phyloP scores from a whole-genome alignment of 2,888 invertebrate species.

The Mongoloraphidia duomilia region DNA sequence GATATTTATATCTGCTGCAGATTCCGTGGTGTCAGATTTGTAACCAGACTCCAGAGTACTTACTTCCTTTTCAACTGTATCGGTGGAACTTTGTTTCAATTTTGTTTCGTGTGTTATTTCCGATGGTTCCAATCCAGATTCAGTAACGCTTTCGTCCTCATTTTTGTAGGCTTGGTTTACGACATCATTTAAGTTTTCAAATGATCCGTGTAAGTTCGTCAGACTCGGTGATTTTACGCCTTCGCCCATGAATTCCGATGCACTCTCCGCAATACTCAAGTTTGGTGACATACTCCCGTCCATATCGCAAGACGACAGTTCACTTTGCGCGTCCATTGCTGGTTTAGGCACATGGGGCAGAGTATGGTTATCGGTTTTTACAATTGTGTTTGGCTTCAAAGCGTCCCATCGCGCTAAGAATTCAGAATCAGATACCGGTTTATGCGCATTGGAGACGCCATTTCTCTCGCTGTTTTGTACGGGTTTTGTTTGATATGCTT shows the following conservation, averaged over 20 bases:
- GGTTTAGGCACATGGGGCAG: slow-evolving; percentile 14
- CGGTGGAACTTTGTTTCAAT: background rate
- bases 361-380: slow-evolving; percentile 40
- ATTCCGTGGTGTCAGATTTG: no score
- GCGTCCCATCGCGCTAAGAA: slow-evolving; percentile 64
- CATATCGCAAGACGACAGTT: no score
- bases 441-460: slow-evolving; percentile 11
- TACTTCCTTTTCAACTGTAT: no score
- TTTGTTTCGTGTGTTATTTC: background rate
- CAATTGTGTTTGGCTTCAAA: slow-evolving; percentile 48
- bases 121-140: background rate
- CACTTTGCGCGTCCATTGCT: no score
- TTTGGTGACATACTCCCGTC: no score
- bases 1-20: no score
- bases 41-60: no score
- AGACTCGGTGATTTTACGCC: slow-evolving; percentile 37
- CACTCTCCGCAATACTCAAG: no score
- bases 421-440: slow-evolving; percentile 30
- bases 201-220: slow-evolving; percentile 53
- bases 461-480: slow-evolving; percentile 16
- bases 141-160: slow-evolving; percentile 8
- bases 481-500: slow-evolving; percentile 21
- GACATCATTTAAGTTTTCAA: slow-evolving; percentile 37
- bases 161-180: slow-evolving; percentile 17
- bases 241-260: slow-evolving; percentile 5